These are phyloP conservation scores for Micromussa lordhowensis DNA, from an alignment of 92 coral and sea anemone genomes.

Conservation along the genomic window DNA sequence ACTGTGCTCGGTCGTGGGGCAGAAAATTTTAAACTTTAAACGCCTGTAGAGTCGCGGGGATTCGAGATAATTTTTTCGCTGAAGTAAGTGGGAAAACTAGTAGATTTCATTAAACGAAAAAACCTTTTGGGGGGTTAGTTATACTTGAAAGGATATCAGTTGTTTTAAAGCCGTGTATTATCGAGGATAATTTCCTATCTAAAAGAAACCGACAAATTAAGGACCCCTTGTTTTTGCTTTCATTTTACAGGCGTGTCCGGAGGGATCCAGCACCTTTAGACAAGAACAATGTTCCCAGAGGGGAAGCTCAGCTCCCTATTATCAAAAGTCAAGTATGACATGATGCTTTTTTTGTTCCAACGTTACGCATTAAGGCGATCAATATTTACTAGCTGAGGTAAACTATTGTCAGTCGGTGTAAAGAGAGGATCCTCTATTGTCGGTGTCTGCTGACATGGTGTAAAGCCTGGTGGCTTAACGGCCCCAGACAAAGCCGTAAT, in stretches of 20 bases:
- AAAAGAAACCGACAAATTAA: neutral
- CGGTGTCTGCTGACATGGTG: neutral
- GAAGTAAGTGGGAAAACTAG: too few relatives aligned
- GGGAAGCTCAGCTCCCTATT: neutral
- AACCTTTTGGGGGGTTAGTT: too few relatives aligned
- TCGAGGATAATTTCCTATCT: too few relatives aligned
- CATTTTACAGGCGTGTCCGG: neutral
- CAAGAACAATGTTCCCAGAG: neutral
- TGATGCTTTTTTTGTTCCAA: neutral
- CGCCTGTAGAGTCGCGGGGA: too few relatives aligned
- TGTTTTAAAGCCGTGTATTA: too few relatives aligned
- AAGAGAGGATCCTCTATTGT: too few relatives aligned
- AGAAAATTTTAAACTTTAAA: too few relatives aligned
- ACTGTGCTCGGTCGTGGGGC: too few relatives aligned
- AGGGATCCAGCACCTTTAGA: neutral
- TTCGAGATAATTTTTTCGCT: too few relatives aligned
- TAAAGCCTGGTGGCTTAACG: neutral
- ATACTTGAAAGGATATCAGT: too few relatives aligned
- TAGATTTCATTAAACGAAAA: too few relatives aligned
- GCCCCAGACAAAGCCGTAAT: too few relatives aligned
- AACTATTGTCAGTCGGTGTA: neutral
- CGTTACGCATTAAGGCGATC: neutral
- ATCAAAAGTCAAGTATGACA: neutral
- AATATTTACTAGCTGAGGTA: neutral
- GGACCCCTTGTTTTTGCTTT: neutral